phyloP scores from a whole-genome alignment of 2,113 vertebrate genomes.

The Enhydra lutris region DNA sequence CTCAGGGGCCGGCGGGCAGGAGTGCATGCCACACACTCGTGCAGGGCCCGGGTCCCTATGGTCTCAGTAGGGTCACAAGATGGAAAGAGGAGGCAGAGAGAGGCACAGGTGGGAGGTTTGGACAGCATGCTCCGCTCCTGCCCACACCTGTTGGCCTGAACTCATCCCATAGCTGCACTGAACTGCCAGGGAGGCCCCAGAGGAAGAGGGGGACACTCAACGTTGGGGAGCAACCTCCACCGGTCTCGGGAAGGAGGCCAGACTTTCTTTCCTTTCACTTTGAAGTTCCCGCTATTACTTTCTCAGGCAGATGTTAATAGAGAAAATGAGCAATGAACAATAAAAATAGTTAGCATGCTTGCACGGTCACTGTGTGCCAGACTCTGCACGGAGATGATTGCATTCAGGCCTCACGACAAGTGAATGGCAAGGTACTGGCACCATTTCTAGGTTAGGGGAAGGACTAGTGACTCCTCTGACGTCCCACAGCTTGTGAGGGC shows the following conservation, averaged over 20 bases:
- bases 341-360: not conserved
- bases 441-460: not conserved
- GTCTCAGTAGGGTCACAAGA: not conserved
- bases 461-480: too few species aligned
- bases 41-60: not conserved
- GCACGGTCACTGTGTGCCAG: not conserved
- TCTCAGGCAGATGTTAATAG: not conserved
- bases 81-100: not conserved
- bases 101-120: fast-evolving
- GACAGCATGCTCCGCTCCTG: not conserved
- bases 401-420: not conserved
- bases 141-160: not conserved
- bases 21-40: not conserved
- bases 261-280: not conserved
- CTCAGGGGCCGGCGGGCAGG: not conserved
- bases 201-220: not conserved
- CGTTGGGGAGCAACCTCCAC: not conserved
- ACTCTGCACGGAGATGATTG: not conserved
- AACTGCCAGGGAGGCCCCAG: not conserved
- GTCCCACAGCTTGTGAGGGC: not conserved
- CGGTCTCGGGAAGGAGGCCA: not conserved
- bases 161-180: not conserved
- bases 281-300: not conserved
- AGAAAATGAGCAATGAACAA: not conserved
- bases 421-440: not conserved